Percentiles rank a stretch among this genome's conserved stretches.
These are phyloP conservation scores for Chymomyza fuscimana DNA, from an alignment of 2,888 invertebrate species.

Conservation along the genomic window DNA sequence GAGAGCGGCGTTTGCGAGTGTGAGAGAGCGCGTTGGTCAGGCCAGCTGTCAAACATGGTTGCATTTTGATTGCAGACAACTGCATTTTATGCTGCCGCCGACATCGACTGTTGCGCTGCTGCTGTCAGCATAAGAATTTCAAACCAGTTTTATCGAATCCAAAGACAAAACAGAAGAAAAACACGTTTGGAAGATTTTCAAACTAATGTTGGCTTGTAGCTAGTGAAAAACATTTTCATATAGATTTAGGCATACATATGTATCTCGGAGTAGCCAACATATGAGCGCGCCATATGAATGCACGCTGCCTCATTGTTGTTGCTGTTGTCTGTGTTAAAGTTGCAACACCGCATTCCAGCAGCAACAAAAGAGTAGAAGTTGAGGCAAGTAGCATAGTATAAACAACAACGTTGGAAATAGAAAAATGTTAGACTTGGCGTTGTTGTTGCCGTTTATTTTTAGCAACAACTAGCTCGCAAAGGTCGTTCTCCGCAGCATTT, in stretches of 20 bases:
- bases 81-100: background rate
- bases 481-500: slow-evolving; percentile 60
- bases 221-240: slow-evolving; percentile 64
- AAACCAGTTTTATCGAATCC: slow-evolving; percentile 55
- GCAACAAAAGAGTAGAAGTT: slow-evolving; percentile 33
- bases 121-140: slow-evolving; percentile 58
- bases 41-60: slow-evolving; percentile 60
- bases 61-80: background rate
- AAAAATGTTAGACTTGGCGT: slow-evolving; percentile 58
- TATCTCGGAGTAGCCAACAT: slow-evolving; percentile 30
- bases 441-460: slow-evolving; percentile 61
- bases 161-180: slow-evolving; percentile 20
- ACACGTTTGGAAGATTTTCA: background rate
- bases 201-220: background rate
- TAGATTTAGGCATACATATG: slow-evolving; percentile 15
- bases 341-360: slow-evolving; percentile 71
- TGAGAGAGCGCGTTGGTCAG: slow-evolving; percentile 21
- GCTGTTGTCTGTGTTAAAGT: slow-evolving; percentile 54
- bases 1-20: slow-evolving; percentile 8
- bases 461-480: slow-evolving; percentile 58
- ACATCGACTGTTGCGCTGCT: background rate
- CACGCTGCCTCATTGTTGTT: slow-evolving; percentile 15
- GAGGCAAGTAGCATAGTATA: slow-evolving; percentile 19
- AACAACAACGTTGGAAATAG: slow-evolving; percentile 36
- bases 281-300: slow-evolving; percentile 25